phyloP scores from a whole-genome alignment of 2,888 invertebrate species.

The Eudemis profundana region DNA sequence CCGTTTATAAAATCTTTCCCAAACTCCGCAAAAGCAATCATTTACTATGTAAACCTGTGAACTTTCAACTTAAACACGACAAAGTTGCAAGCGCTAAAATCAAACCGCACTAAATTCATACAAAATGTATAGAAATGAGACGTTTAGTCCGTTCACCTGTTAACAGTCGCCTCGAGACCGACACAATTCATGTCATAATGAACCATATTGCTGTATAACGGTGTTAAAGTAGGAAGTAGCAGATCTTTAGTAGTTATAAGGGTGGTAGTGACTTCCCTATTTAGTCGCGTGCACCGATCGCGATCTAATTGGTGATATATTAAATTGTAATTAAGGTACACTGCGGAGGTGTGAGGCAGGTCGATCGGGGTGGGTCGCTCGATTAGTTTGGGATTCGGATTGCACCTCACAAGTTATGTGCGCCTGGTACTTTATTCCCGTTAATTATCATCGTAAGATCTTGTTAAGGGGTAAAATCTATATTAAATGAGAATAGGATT shows the following conservation, averaged over 20 bases:
- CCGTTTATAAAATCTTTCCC: slow-evolving; percentile 10
- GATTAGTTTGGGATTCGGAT: slow-evolving; percentile 37
- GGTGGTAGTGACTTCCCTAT: slow-evolving; percentile 33
- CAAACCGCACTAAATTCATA: slow-evolving; percentile 44
- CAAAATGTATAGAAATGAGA: slow-evolving; percentile 44
- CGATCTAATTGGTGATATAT: slow-evolving; percentile 48
- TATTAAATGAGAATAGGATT: too few species aligned
- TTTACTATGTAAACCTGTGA: slow-evolving; percentile 21
- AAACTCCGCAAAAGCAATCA: slow-evolving; percentile 16
- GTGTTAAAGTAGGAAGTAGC: slow-evolving; percentile 35
- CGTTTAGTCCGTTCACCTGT: slow-evolving; percentile 44
- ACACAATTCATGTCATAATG: slow-evolving; percentile 43
- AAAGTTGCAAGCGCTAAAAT: slow-evolving; percentile 41
- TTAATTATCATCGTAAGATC: slow-evolving; percentile 16
- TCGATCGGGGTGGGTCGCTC: slow-evolving; percentile 31
- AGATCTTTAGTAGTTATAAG: slow-evolving; percentile 26
- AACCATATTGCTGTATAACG: slow-evolving; percentile 37
- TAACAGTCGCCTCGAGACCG: slow-evolving; percentile 39
- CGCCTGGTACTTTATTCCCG: slow-evolving; percentile 27
- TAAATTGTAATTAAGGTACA: slow-evolving; percentile 48
- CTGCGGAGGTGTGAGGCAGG: slow-evolving; percentile 40
- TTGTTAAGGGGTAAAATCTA: not conserved
- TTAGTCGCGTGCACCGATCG: slow-evolving; percentile 44
- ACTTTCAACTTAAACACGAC: slow-evolving; percentile 15
- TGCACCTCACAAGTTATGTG: slow-evolving; percentile 24